Percentiles rank a stretch among this genome's conserved stretches.
phyloP scores from a whole-genome alignment of 92 coral and sea anemone species.

The Bergia puertoricense region DNA sequence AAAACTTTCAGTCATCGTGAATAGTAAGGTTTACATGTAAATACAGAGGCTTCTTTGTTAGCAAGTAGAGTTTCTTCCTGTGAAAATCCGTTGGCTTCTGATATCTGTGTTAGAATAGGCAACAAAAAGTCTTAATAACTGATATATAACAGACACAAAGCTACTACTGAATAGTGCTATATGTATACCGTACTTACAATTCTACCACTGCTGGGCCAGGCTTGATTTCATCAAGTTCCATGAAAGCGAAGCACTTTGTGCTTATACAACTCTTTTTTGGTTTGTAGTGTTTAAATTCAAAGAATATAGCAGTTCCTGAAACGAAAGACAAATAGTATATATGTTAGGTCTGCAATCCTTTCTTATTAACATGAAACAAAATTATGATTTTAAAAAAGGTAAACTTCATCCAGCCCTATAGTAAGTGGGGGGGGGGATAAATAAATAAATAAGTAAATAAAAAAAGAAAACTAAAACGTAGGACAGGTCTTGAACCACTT shows the following conservation, averaged over 20 bases:
- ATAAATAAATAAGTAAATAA: too few species aligned
- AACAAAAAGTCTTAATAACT: neutral
- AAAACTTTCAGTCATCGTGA: slow-evolving; percentile 70
- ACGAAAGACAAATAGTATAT: neutral
- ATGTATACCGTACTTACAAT: slow-evolving; percentile 69
- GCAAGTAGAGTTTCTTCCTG: slow-evolving; percentile 82
- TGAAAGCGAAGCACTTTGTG: slow-evolving; percentile 91
- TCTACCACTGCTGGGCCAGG: slow-evolving; percentile 93
- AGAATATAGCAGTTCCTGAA: slow-evolving; percentile 95
- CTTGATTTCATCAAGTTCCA: slow-evolving; percentile 92
- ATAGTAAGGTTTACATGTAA: slow-evolving; percentile 81
- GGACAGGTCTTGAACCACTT: too few species aligned
- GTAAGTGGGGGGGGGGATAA: too few species aligned
- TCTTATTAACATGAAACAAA: too few species aligned
- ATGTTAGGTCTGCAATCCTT: too few species aligned
- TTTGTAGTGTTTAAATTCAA: slow-evolving; percentile 94
- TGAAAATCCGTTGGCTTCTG: slow-evolving; percentile 92
- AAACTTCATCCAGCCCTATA: too few species aligned
- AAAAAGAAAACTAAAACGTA: too few species aligned
- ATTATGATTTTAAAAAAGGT: too few species aligned
- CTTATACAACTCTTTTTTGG: slow-evolving; percentile 85
- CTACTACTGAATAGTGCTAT: neutral
- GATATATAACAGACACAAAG: too few species aligned
- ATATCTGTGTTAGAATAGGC: slow-evolving; percentile 61
- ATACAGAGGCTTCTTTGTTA: slow-evolving; percentile 85